Percentiles rank a stretch among this genome's conserved stretches.
phyloP scores from a whole-genome alignment of 2,888 invertebrate genomes.

The Drosophila prostipennis region DNA sequence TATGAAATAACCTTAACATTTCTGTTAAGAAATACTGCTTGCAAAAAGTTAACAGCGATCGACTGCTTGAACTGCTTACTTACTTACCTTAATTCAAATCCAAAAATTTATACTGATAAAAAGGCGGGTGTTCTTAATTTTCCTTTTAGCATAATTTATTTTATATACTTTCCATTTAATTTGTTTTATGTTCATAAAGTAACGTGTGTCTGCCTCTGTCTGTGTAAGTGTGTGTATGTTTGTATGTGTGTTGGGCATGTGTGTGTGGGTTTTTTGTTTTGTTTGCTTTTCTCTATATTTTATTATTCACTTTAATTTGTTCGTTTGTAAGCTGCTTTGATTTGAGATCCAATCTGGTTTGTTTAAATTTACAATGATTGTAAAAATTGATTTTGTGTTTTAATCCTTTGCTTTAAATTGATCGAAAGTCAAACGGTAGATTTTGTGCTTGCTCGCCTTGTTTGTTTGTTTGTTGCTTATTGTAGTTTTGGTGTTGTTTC shows the following conservation, averaged over 20 bases:
- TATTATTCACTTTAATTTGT: conserved; percentile 31
- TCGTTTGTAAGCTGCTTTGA: conserved; percentile 52
- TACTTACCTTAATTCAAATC: neutral
- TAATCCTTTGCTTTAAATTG: conserved; percentile 24
- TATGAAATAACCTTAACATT: too few relatives aligned
- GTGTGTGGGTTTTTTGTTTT: conserved; percentile 11
- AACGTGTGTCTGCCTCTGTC: conserved; percentile 77
- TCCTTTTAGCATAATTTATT: conserved; percentile 79
- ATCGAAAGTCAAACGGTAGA: conserved; percentile 60
- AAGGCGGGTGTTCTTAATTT: conserved; percentile 57
- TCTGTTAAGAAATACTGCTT: neutral
- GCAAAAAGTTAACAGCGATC: neutral
- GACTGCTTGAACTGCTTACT: conserved; percentile 15
- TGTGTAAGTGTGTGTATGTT: conserved; percentile 52
- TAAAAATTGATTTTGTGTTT: conserved; percentile 52
- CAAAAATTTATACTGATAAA: too few relatives aligned
- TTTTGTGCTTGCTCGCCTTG: conserved; percentile 62
- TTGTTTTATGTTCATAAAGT: conserved; percentile 80
- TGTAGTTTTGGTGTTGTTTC: conserved; percentile 40
- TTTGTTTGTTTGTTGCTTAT: conserved; percentile 26
- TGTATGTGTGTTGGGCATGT: conserved; percentile 40
- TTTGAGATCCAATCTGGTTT: conserved; percentile 53
- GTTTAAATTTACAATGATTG: conserved; percentile 60
- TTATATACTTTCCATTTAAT: conserved; percentile 79
- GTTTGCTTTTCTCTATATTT: neutral